Conservation (phyloP, 1,140 invertebrate genomes). For the Scaptomyza graminum region DNA sequence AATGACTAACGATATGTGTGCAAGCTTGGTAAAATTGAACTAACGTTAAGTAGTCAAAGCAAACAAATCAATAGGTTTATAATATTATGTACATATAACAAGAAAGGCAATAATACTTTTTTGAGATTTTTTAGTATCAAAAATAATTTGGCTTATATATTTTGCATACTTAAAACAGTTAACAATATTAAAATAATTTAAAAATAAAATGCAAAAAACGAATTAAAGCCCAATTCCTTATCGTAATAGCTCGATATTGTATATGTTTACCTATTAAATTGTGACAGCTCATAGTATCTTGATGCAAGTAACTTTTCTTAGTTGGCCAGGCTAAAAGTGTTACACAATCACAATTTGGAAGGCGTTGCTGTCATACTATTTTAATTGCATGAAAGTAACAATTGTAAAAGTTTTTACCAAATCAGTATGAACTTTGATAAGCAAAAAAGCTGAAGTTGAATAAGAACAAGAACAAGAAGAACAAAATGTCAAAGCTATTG, state of each 20-base stretch:
- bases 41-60: neutral
- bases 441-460: too few relatives aligned
- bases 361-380: neutral
- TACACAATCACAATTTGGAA: too few relatives aligned
- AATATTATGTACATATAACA: neutral
- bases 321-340: conserved; percentile 20
- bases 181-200: too few relatives aligned
- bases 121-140: too few relatives aligned
- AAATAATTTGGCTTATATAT: too few relatives aligned
- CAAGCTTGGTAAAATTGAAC: neutral
- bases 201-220: too few relatives aligned
- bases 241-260: too few relatives aligned
- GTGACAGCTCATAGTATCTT: neutral
- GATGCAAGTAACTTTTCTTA: conserved; percentile 4
- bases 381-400: neutral
- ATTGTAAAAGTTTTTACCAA: conserved; percentile 22
- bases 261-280: too few relatives aligned
- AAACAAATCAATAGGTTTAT: conserved; percentile 4
- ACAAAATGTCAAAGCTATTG: conserved; percentile 7
- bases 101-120: too few relatives aligned
- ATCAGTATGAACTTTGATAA: neutral
- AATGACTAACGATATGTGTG: conserved; percentile 38
- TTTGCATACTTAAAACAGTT: too few relatives aligned
- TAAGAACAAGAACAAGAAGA: neutral
- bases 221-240: too few relatives aligned